Evolutionary conservation across 2,888 invertebrate genomes (phyloP).

Genomic region (Seira sanloemensis): DNA sequence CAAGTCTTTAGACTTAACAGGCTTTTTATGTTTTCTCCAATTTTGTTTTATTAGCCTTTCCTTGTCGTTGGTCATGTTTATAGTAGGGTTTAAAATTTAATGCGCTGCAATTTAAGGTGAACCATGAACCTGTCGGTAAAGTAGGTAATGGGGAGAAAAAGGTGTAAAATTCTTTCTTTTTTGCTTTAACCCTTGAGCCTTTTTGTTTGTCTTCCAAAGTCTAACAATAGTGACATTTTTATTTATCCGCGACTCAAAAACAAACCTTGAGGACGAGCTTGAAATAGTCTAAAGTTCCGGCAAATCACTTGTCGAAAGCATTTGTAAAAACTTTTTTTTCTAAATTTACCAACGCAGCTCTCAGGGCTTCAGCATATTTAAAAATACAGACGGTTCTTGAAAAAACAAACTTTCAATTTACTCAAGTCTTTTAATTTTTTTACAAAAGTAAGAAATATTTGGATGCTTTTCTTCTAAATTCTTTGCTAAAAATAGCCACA

Average conservation of each 20-base stretch:
- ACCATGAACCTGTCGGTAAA: not conserved
- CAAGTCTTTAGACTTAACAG: not conserved
- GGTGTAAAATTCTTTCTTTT: not conserved
- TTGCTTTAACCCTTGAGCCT: too few species aligned
- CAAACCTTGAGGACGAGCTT: not conserved
- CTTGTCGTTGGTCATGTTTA: conserved; percentile 11
- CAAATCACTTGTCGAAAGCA: not conserved
- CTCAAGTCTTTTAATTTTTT: not conserved
- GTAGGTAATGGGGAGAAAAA: not conserved
- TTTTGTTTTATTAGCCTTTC: not conserved
- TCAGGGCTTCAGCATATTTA: too few species aligned
- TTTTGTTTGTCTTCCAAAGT: not conserved
- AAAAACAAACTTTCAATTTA: not conserved
- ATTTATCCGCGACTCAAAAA: not conserved
- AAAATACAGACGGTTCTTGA: not conserved
- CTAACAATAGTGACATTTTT: not conserved
- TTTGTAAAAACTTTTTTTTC: too few species aligned
- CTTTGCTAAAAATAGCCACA: too few species aligned
- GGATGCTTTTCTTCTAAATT: too few species aligned
- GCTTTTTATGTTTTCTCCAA: not conserved
- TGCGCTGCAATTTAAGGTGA: not conserved
- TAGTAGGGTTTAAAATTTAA: not conserved
- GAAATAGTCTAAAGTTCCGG: too few species aligned
- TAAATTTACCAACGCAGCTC: too few species aligned
- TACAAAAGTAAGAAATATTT: too few species aligned